Evolutionary conservation across 2,113 vertebrate genomes (phyloP).

Genomic region (Dermatemys mawii): DNA sequence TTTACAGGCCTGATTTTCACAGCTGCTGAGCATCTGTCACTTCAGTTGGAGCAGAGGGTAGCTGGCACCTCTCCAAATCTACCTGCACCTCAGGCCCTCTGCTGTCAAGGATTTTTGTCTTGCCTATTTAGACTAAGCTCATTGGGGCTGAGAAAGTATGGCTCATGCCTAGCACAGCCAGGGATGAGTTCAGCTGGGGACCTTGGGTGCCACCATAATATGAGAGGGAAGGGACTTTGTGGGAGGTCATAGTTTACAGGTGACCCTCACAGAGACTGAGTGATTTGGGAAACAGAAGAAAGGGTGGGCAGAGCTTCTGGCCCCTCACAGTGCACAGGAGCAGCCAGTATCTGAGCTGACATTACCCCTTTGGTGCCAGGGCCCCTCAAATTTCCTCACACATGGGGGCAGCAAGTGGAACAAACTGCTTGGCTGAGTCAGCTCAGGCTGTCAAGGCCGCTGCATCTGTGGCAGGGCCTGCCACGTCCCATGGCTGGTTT

Average conservation of each 20-base stretch:
- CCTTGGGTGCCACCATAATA: not conserved
- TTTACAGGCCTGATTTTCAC: not conserved
- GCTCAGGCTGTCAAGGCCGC: not conserved
- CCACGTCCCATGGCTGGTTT: not conserved
- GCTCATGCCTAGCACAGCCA: not conserved
- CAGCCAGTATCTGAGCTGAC: not conserved
- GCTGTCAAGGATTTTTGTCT: not conserved
- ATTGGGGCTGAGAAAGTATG: too few relatives aligned
- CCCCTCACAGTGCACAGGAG: not conserved
- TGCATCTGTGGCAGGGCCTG: not conserved
- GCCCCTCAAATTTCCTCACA: not conserved
- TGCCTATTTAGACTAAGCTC: not conserved
- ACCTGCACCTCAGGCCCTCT: not conserved
- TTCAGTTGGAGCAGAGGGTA: not conserved
- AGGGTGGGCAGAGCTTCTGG: not conserved
- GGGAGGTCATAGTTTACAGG: not conserved
- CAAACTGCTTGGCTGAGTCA: not conserved
- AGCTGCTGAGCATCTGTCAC: not conserved
- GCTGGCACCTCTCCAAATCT: not conserved
- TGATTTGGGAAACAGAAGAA: not conserved
- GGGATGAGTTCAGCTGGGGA: not conserved
- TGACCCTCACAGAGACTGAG: not conserved
- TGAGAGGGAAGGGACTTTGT: not conserved
- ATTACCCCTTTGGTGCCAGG: rapidly evolving
- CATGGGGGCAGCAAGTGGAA: rapidly evolving